Evolutionary conservation across 2,797 vertebrate species (phyloP).

Genomic region (Acipenser ruthenus): DNA sequence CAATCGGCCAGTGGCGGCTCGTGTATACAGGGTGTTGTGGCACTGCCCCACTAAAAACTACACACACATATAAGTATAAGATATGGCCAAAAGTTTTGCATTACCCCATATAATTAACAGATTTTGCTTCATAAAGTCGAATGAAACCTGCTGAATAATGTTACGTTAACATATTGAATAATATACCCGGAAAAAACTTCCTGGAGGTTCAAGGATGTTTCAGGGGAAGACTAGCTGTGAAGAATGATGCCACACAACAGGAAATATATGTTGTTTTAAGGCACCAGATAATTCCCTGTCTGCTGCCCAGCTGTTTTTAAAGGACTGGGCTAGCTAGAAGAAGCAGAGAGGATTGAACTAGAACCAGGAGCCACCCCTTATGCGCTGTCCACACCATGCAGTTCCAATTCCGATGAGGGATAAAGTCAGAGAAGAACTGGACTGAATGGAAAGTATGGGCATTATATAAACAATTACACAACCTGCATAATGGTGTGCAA

Average conservation of each 20-base stretch:
- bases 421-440: conserved; percentile 14
- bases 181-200: no score
- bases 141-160: no score
- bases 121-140: no score
- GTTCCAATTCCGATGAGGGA: conserved; percentile 8
- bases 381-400: conserved; percentile 6
- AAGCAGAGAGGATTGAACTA: conserved; percentile 16
- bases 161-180: no score
- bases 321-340: conserved; percentile 21
- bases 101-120: no score
- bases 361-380: conserved; percentile 5
- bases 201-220: no score
- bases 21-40: no score
- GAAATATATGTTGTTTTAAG: conserved; percentile 19
- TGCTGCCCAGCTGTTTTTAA: conserved; percentile 18
- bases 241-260: conserved; percentile 1
- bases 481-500: conserved; percentile 7
- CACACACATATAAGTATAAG: no score
- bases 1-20: no score
- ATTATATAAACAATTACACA: conserved; percentile 13
- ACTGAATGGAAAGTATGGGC: conserved; percentile 8
- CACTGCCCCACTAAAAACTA: no score
- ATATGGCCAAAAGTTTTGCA: no score
- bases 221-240: no score
- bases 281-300: conserved; percentile 1